Conservation (phyloP, 2,113 vertebrate genomes). For the Calyptomena viridis region DNA sequence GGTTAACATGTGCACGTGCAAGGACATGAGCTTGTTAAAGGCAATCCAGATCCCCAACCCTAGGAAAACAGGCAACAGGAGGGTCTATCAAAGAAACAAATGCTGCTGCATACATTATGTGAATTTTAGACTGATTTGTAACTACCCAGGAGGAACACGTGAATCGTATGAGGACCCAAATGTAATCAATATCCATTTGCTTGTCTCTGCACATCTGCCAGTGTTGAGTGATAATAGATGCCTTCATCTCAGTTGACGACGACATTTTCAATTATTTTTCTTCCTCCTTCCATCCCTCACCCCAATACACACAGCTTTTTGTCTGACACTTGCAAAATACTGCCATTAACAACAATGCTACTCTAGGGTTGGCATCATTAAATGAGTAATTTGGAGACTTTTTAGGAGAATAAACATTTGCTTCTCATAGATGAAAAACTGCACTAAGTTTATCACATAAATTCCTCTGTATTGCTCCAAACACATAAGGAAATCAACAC, state of each 20-base stretch:
- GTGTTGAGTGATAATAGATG: not conserved
- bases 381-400: not conserved
- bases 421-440: not conserved
- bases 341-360: not conserved
- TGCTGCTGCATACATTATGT: constrained; percentile 13
- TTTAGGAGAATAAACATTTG: not conserved
- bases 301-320: not conserved
- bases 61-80: not conserved
- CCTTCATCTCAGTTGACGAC: not conserved
- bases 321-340: not conserved
- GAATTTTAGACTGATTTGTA: constrained; percentile 21
- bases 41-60: not conserved
- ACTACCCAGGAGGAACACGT: constrained; percentile 1
- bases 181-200: constrained; percentile 55
- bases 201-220: constrained; percentile 34
- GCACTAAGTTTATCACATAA: not conserved
- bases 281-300: not conserved
- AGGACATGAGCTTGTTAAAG: constrained; percentile 18
- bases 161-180: not conserved
- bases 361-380: not conserved
- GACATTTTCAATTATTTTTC: not conserved
- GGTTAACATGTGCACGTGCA: not conserved
- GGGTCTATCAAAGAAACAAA: constrained; percentile 13
- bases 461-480: not conserved
- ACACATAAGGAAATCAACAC: not conserved